Conservation (phyloP, 1,140 invertebrate genomes). For the Pseudachorutes palmiensis region DNA sequence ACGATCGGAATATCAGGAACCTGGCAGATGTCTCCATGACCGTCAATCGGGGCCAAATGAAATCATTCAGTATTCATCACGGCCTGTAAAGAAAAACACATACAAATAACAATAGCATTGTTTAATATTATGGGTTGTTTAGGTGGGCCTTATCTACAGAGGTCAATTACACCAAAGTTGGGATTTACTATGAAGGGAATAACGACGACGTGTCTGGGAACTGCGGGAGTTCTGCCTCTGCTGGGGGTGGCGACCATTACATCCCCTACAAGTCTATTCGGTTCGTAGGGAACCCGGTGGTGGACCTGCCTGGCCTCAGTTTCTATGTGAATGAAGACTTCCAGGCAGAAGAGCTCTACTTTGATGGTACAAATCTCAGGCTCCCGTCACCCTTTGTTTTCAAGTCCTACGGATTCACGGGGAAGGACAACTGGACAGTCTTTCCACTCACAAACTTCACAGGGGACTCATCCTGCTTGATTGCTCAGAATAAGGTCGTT, state of each 20-base stretch:
- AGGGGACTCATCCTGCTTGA: neutral
- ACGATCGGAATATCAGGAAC: neutral
- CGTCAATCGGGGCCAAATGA: neutral
- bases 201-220: slow-evolving; percentile 4
- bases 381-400: slow-evolving; percentile 17
- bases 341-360: slow-evolving; percentile 27
- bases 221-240: neutral
- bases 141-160: neutral
- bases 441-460: slow-evolving; percentile 17
- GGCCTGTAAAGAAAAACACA: slow-evolving; percentile 16
- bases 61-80: slow-evolving; percentile 11
- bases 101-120: too few relatives aligned
- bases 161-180: slow-evolving; percentile 3
- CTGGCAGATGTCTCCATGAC: neutral
- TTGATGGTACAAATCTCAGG: slow-evolving; percentile 23
- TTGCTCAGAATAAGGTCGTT: slow-evolving; percentile 2
- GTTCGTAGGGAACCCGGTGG: slow-evolving; percentile 20
- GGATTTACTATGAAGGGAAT: slow-evolving; percentile 7
- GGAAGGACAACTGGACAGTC: slow-evolving; percentile 28
- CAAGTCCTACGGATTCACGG: slow-evolving; percentile 32
- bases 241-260: neutral
- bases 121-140: too few relatives aligned
- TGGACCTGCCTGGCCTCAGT: slow-evolving; percentile 25
- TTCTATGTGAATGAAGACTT: slow-evolving; percentile 17
- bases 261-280: slow-evolving; percentile 13